Percentiles rank a stretch among this genome's conserved stretches.
Conservation (phyloP, 2,113 vertebrate genomes). For the Ceyx margarethae region DNA sequence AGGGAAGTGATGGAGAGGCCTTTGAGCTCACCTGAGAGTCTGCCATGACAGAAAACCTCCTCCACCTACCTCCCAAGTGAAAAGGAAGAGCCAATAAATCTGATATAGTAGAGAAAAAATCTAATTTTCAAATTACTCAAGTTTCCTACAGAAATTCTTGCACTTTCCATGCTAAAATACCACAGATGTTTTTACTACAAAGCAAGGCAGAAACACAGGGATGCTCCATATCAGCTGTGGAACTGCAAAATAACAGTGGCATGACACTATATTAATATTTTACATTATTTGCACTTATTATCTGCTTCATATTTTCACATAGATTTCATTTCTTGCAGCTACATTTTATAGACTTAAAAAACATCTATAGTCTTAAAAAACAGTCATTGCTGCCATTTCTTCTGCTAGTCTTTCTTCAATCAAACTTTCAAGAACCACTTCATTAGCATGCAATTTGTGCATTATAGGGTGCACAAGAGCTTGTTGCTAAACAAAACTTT, state of each 20-base stretch:
- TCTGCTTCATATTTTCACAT: background rate
- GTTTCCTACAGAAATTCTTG: background rate
- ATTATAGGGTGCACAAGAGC: background rate
- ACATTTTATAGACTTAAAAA: background rate
- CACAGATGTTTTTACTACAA: background rate
- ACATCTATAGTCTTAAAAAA: background rate
- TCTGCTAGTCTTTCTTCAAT: background rate
- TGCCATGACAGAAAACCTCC: background rate
- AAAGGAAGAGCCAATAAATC: background rate
- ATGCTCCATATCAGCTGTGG: background rate
- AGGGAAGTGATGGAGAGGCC: background rate
- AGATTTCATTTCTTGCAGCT: background rate
- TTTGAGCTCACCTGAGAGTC: background rate
- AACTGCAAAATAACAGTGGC: background rate
- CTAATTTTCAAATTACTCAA: too few species aligned
- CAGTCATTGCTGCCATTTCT: background rate
- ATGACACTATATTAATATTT: background rate
- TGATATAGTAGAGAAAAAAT: background rate
- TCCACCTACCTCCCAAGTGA: background rate
- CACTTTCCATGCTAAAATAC: background rate
- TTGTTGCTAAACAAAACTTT: background rate
- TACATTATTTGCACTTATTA: background rate
- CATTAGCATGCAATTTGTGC: background rate
- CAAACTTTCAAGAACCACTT: rapidly evolving
- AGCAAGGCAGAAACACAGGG: background rate